Conservation (phyloP, 2,888 invertebrate species). For the Polydesmus complanatus region DNA sequence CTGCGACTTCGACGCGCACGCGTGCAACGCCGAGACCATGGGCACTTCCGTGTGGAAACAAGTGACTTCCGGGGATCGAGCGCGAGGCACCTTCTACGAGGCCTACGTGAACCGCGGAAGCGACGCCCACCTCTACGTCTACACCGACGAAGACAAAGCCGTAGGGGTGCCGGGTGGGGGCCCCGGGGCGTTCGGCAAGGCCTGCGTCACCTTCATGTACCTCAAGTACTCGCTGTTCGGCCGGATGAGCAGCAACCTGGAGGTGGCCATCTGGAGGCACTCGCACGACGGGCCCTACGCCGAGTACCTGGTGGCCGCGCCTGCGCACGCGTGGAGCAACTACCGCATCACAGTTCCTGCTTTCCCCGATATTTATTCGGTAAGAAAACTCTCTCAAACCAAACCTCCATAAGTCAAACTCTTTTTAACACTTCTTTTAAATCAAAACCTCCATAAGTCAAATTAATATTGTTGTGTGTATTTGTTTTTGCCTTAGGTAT, state of each 20-base stretch:
- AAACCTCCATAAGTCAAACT: neutral
- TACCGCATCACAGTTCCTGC: constrained; percentile 1
- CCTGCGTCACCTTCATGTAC: constrained; percentile 8
- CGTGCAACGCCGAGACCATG: constrained; percentile 7
- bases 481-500: neutral
- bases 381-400: neutral
- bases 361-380: constrained; percentile 5
- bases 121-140: constrained; percentile 11
- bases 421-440: neutral
- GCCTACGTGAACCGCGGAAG: neutral
- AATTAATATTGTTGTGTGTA: neutral
- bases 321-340: constrained; percentile 4
- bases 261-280: constrained; percentile 8
- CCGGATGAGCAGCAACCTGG: neutral
- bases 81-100: constrained; percentile 5
- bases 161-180: neutral
- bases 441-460: neutral
- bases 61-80: neutral
- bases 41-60: constrained; percentile 4
- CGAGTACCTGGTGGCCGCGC: neutral
- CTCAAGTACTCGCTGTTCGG: constrained; percentile 3
- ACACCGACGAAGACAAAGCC: neutral
- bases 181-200: neutral
- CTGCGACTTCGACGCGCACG: constrained; percentile 12
- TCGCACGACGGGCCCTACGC: neutral